phyloP scores from a whole-genome alignment of 1,140 invertebrate species.

The Muscidifurax raptorellus region DNA sequence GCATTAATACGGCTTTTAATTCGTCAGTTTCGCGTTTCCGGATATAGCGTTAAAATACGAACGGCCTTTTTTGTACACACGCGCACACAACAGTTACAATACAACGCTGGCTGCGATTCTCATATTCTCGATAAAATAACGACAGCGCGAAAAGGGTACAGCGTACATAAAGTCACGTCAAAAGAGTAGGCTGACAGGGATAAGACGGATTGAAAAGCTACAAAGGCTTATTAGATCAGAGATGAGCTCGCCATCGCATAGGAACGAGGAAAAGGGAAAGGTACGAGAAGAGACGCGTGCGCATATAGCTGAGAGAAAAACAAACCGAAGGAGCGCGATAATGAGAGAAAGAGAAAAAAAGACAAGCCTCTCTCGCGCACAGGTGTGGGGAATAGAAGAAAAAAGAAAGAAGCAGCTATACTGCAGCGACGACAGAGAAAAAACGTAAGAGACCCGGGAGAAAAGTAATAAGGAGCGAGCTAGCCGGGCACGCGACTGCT shows the following conservation, averaged over 20 bases:
- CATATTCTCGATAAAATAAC: too few relatives aligned
- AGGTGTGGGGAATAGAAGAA: background rate
- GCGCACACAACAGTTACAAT: too few relatives aligned
- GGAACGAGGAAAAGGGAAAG: background rate
- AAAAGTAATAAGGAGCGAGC: conserved; percentile 24
- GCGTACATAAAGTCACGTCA: too few relatives aligned
- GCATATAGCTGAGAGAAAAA: background rate
- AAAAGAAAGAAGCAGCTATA: background rate
- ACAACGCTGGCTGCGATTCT: too few relatives aligned
- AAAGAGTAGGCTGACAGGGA: too few relatives aligned
- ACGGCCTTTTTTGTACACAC: too few relatives aligned
- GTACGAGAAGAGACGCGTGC: background rate
- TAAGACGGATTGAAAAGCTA: too few relatives aligned
- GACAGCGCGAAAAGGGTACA: too few relatives aligned
- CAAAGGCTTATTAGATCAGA: background rate
- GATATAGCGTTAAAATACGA: background rate
- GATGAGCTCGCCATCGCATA: background rate
- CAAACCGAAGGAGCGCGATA: conserved; percentile 22
- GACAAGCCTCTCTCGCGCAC: background rate
- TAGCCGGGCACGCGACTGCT: background rate
- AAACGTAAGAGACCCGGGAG: background rate
- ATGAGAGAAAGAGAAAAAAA: conserved; percentile 30
- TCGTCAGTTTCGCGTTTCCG: background rate
- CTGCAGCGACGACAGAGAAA: background rate
- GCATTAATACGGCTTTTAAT: background rate